Evolutionary conservation across 53 echinoderm and acorn worm species (phyloP).

Genomic region (Hippasteria phrygiana): DNA sequence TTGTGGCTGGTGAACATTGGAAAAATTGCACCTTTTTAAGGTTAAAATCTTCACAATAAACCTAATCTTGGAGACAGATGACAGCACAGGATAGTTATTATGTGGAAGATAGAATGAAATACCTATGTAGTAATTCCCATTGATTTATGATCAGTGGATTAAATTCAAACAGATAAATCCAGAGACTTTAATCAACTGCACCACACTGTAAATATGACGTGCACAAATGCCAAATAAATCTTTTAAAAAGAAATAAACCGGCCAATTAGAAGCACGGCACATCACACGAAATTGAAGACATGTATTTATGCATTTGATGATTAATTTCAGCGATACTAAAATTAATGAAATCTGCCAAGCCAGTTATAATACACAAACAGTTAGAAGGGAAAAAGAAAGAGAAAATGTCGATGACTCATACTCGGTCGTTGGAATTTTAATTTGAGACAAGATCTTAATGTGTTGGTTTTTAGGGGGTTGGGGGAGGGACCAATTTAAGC

Average conservation of each 20-base stretch:
- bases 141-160: constrained; percentile 41
- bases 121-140: constrained; percentile 12
- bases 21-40: constrained; percentile 10
- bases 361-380: background rate
- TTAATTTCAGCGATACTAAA: constrained; percentile 41
- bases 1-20: constrained; percentile 10
- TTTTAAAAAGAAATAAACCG: constrained; percentile 43
- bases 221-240: constrained; percentile 64
- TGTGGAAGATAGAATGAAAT: background rate
- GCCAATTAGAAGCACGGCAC: constrained; percentile 26
- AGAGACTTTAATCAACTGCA: constrained; percentile 45
- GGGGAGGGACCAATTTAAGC: background rate
- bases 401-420: background rate
- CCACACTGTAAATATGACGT: constrained; percentile 63
- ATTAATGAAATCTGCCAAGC: constrained; percentile 32
- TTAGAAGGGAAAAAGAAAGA: background rate
- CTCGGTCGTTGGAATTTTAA: background rate
- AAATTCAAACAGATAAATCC: constrained; percentile 43
- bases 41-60: background rate
- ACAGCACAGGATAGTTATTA: background rate
- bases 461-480: background rate
- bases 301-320: constrained; percentile 48
- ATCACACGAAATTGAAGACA: constrained; percentile 6
- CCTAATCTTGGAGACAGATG: background rate
- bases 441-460: background rate